Conservation (phyloP, 2,113 vertebrate species). For the Malurus alboscapulatus region DNA sequence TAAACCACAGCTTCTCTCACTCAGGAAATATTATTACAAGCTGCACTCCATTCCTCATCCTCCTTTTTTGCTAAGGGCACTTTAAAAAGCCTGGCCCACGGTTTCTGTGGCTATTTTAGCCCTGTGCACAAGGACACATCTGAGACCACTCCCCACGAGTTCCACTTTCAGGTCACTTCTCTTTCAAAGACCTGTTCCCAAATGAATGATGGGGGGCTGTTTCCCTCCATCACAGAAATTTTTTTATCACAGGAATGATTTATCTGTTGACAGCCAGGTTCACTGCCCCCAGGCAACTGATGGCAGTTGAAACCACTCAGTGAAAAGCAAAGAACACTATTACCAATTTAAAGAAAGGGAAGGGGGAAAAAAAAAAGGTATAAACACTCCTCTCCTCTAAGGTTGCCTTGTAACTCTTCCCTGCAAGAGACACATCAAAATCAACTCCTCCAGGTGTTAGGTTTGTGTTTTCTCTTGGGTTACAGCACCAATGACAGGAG, state of each 20-base stretch:
- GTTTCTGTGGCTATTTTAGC: neutral
- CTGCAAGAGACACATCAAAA: neutral
- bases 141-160: neutral
- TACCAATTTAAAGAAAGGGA: neutral
- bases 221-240: neutral
- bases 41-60: neutral
- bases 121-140: neutral
- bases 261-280: conserved; percentile 48
- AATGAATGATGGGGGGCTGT: neutral
- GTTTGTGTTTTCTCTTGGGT: neutral
- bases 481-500: neutral
- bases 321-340: neutral
- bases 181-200: neutral
- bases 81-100: neutral
- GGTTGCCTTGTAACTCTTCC: neutral
- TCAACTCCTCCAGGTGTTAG: neutral
- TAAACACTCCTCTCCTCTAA: neutral
- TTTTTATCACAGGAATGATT: conserved; percentile 32
- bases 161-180: conserved; percentile 20
- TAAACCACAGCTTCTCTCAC: neutral
- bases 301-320: conserved; percentile 24
- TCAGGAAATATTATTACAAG: neutral
- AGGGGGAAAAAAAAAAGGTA: neutral
- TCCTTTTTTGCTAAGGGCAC: neutral
- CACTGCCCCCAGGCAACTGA: conserved; percentile 17